phyloP scores from a whole-genome alignment of 1,140 invertebrate genomes.

The Heliconius hewitsoni region DNA sequence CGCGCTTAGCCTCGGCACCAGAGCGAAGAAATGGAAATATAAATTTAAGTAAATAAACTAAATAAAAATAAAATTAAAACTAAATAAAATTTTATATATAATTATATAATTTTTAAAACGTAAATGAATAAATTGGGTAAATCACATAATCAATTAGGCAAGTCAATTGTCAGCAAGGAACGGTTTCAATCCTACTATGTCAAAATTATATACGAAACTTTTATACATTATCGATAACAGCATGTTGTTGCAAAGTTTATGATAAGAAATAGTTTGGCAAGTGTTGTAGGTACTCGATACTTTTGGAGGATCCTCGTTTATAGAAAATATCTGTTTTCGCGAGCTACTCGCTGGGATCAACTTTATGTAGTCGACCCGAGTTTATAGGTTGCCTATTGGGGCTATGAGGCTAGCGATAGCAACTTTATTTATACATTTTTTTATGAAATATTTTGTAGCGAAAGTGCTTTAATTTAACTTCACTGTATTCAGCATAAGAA shows the following conservation, averaged over 20 bases:
- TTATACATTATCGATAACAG: background rate
- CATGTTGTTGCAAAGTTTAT: background rate
- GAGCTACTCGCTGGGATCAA: constrained; percentile 32
- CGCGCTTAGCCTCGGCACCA: no score
- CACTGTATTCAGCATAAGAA: no score
- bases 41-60: no score
- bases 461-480: no score
- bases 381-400: constrained; percentile 28
- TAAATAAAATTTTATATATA: no score
- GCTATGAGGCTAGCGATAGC: constrained; percentile 18
- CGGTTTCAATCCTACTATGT: no score
- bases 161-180: no score
- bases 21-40: no score
- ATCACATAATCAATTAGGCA: no score
- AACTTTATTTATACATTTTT: background rate
- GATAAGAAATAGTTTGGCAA: constrained; percentile 11
- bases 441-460: background rate
- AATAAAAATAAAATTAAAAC: no score
- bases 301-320: constrained; percentile 5
- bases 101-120: no score
- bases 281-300: background rate
- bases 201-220: background rate
- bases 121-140: no score
- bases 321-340: constrained; percentile 34
- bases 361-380: constrained; percentile 36